Conservation (phyloP, 2,888 invertebrate species). For the Iphiclides podalirius region DNA sequence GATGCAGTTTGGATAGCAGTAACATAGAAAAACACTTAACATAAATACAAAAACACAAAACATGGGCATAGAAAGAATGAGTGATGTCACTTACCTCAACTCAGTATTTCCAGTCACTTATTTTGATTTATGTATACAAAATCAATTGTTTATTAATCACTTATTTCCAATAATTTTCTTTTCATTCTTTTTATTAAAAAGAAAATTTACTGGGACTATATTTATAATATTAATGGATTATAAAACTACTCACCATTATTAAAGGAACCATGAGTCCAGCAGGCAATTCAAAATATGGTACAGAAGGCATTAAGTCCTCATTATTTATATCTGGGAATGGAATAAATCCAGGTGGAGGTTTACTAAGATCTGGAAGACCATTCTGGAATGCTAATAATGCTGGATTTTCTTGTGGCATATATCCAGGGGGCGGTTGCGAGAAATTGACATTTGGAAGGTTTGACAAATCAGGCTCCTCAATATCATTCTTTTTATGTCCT, state of each 20-base stretch:
- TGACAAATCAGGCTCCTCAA: conserved; percentile 49
- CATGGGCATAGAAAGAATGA: neutral
- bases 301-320: conserved; percentile 92
- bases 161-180: no score
- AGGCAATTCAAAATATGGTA: conserved; percentile 97
- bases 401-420: conserved; percentile 45
- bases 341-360: conserved; percentile 91
- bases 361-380: conserved; percentile 90
- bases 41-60: neutral
- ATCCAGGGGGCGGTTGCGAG: conserved; percentile 73
- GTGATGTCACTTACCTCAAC: no score
- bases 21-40: no score
- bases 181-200: no score
- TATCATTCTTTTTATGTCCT: conserved; percentile 47
- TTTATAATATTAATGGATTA: no score
- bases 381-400: conserved; percentile 71
- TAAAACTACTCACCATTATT: conserved; percentile 86
- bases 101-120: no score
- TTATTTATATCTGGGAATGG: conserved; percentile 68
- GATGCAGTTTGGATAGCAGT: no score
- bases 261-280: conserved; percentile 99
- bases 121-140: no score
- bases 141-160: no score
- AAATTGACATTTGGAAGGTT: conserved; percentile 69
- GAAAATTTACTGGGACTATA: no score